Evolutionary conservation across 1,140 invertebrate genomes (phyloP).

Genomic region (Penaeus vannamei): DNA sequence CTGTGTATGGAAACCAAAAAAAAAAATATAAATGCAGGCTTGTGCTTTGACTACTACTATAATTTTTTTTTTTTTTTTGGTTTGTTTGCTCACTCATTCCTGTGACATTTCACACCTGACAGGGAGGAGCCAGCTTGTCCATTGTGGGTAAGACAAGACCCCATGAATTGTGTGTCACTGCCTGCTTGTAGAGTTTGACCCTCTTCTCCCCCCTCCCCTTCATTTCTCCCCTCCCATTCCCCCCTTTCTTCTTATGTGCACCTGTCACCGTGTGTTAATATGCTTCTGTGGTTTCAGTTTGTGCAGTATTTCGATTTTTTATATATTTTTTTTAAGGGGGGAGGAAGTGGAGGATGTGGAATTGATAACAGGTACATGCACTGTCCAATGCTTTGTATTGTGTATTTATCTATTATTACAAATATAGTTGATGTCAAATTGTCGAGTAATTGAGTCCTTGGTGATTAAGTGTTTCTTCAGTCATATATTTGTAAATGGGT

Average conservation of each 20-base stretch:
- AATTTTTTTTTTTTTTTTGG: conserved; percentile 43
- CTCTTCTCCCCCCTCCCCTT: neutral
- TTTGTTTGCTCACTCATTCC: conserved; percentile 44
- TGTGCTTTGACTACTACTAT: too few relatives aligned
- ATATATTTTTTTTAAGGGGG: too few relatives aligned
- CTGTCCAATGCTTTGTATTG: too few relatives aligned
- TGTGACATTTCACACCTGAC: conserved; percentile 52
- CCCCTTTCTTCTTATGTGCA: neutral
- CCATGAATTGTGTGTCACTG: conserved; percentile 47
- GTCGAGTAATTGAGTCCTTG: too few relatives aligned
- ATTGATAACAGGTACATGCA: too few relatives aligned
- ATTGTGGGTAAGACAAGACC: conserved; percentile 61
- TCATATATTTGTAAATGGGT: too few relatives aligned
- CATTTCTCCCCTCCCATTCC: neutral
- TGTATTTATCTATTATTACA: too few relatives aligned
- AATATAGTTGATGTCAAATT: too few relatives aligned
- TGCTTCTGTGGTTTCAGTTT: neutral
- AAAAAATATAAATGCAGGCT: too few relatives aligned
- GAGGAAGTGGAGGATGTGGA: too few relatives aligned
- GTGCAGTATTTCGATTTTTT: conserved; percentile 3
- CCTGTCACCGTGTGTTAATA: neutral
- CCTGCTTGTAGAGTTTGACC: neutral
- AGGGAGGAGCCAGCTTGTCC: conserved; percentile 65
- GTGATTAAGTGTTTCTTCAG: too few relatives aligned
- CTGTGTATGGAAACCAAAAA: too few relatives aligned